Percentiles rank a stretch among this genome's conserved stretches.
phyloP scores from a whole-genome alignment of 2,888 invertebrate species.

The Synanthedon tipuliformis region DNA sequence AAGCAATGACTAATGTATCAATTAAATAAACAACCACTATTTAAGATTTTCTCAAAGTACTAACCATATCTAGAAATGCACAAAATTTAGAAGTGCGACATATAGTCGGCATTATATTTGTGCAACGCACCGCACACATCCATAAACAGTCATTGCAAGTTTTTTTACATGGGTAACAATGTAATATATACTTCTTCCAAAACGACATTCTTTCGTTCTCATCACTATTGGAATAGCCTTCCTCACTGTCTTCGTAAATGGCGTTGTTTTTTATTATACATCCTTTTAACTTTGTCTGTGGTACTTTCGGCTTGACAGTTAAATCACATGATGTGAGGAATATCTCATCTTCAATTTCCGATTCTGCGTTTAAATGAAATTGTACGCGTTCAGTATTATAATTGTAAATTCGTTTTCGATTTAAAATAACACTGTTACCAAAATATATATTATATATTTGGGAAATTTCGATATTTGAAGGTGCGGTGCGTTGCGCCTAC shows the following conservation, averaged over 20 bases:
- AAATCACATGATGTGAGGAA: conserved; percentile 45
- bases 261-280: conserved; percentile 30
- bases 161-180: conserved; percentile 27
- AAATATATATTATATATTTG: neutral
- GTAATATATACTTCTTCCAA: conserved; percentile 33
- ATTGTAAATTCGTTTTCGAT: conserved; percentile 4
- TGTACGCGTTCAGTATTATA: neutral
- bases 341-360: conserved; percentile 31
- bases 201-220: conserved; percentile 6
- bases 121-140: conserved; percentile 52
- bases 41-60: conserved; percentile 11
- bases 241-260: conserved; percentile 18
- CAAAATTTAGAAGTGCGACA: conserved; percentile 32
- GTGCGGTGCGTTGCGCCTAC: conserved; percentile 36
- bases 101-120: conserved; percentile 27
- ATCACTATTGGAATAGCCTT: conserved; percentile 6
- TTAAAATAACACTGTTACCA: conserved; percentile 45
- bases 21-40: neutral
- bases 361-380: conserved; percentile 6
- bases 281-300: conserved; percentile 29
- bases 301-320: conserved; percentile 21
- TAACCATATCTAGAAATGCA: conserved; percentile 38
- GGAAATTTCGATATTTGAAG: conserved; percentile 1
- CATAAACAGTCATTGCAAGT: conserved; percentile 28
- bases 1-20: neutral